Conservation (phyloP, 1,140 invertebrate species). For the Mylabris phalerata region DNA sequence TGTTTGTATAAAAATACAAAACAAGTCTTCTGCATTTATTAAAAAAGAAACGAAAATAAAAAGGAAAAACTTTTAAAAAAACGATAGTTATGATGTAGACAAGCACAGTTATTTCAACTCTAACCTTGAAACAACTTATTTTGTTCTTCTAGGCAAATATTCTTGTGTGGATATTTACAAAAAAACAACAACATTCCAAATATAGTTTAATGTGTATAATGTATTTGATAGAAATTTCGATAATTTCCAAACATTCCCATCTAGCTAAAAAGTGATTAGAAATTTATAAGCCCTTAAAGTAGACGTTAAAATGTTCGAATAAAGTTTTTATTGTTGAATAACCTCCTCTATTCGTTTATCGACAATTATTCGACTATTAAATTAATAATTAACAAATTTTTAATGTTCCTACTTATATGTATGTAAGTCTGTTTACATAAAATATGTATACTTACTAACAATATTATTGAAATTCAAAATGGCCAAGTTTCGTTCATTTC, state of each 20-base stretch:
- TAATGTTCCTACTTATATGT: too few relatives aligned
- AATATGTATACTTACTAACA: neutral
- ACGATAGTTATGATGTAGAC: constrained; percentile 11
- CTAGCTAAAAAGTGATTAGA: constrained; percentile 3
- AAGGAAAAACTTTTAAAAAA: too few relatives aligned
- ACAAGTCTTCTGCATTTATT: constrained; percentile 16
- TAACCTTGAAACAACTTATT: constrained; percentile 15
- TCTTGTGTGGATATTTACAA: constrained; percentile 9
- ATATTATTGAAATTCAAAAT: constrained; percentile 1
- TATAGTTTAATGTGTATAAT: neutral
- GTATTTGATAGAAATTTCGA: constrained; percentile 5
- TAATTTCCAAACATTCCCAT: constrained; percentile 10
- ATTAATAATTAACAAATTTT: constrained; percentile 1
- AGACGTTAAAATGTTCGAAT: constrained; percentile 5
- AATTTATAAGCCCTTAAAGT: constrained; percentile 10
- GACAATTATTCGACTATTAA: constrained; percentile 1
- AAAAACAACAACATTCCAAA: constrained; percentile 14
- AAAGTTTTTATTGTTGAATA: constrained; percentile 15
- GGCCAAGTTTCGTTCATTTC: too few relatives aligned
- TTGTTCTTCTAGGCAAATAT: constrained; percentile 13
- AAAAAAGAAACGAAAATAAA: neutral
- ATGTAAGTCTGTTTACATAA: too few relatives aligned
- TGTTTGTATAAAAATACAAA: constrained; percentile 10
- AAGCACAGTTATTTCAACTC: constrained; percentile 16
- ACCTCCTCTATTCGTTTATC: neutral